These are phyloP conservation scores for Chironomus tepperi DNA, from an alignment of 1,140 invertebrate species.

Conservation along the genomic window DNA sequence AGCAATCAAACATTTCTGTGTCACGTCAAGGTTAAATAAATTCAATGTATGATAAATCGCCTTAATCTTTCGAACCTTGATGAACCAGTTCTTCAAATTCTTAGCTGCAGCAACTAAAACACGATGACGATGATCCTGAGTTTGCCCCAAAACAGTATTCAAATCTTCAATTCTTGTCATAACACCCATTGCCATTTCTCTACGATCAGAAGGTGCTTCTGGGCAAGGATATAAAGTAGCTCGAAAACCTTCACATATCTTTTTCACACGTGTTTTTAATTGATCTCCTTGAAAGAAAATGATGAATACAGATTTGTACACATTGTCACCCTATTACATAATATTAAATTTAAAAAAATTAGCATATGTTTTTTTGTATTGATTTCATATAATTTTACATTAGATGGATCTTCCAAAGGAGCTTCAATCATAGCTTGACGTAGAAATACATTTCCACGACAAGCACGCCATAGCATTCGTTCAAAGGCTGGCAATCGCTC, in stretches of 20 bases:
- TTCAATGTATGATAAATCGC: slow-evolving; percentile 69
- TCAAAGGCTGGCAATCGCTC: slow-evolving; percentile 71
- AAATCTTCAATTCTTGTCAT: slow-evolving; percentile 84
- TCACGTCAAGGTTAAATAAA: slow-evolving; percentile 68
- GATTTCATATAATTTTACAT: slow-evolving; percentile 63
- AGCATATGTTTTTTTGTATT: no score
- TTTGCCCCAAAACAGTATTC: slow-evolving; percentile 81
- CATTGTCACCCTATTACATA: slow-evolving; percentile 64
- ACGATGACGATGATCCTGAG: slow-evolving; percentile 80
- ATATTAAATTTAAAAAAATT: slow-evolving; percentile 24
- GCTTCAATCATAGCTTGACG: slow-evolving; percentile 70
- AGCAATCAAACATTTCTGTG: slow-evolving; percentile 81
- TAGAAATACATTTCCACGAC: slow-evolving; percentile 75
- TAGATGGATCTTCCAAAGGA: slow-evolving; percentile 75
- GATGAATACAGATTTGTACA: slow-evolving; percentile 89
- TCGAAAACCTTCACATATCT: slow-evolving; percentile 88
- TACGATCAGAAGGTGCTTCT: slow-evolving; percentile 69
- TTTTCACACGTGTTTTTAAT: slow-evolving; percentile 82
- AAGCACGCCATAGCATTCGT: slow-evolving; percentile 74
- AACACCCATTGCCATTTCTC: slow-evolving; percentile 82
- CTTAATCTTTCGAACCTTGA: slow-evolving; percentile 80
- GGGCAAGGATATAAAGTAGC: slow-evolving; percentile 89
- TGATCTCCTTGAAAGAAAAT: slow-evolving; percentile 97
- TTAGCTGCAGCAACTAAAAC: slow-evolving; percentile 78
- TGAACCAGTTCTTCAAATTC: slow-evolving; percentile 81